Evolutionary conservation across 2,888 invertebrate species (phyloP), one percentile per base, ranked within the genome.

Genomic region (Pollenia labialis): DNA sequence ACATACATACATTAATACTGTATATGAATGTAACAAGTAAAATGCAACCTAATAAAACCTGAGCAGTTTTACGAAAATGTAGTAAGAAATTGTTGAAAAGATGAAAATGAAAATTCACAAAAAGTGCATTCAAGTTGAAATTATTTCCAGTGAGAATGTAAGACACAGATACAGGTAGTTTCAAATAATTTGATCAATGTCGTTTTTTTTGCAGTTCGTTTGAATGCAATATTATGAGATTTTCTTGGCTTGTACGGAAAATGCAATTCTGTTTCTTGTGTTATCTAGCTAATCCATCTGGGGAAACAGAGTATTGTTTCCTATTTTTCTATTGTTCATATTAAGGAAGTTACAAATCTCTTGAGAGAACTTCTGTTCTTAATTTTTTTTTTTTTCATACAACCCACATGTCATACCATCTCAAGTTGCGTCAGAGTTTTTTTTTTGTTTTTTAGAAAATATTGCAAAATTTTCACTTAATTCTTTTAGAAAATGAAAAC

Each of bases 381-480:
- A n/a, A 32, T 64, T 71, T 71, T 44, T 69, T 68, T 56, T 54
- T 52, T 62, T 48, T 69, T 40, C 52, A 23, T 23, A 12, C 77
- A 87, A 58, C 85, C 83, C 88, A 87, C 88, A 88, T 88, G 88
- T 87, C 88, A 88, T 81, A 80, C 85, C 83, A 54, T 79, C 88
- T 88, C 85, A 66, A 48, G 75, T 88, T 88, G 85, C 88, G 87
- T 79, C 74, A 86, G 14, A 42, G 6, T 84, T 77, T 48, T 42
- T 23, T 32, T 32, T 32, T 32, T 32, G n/a, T 32, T 32, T 80
- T 23, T 66, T 50, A 81, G 48, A 81, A 48, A 52, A 81, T 23
- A 62, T 82, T 71, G 16, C 16, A 40, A n/a, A 54, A 16, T 18
- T 62, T 23, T 71, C 23, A 64, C 18, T 80, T 81, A 80, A 87